Percentiles rank a stretch among this genome's conserved stretches.
Conservation (phyloP, 2,888 invertebrate genomes). For the Scelioninae gen. 1 region DNA sequence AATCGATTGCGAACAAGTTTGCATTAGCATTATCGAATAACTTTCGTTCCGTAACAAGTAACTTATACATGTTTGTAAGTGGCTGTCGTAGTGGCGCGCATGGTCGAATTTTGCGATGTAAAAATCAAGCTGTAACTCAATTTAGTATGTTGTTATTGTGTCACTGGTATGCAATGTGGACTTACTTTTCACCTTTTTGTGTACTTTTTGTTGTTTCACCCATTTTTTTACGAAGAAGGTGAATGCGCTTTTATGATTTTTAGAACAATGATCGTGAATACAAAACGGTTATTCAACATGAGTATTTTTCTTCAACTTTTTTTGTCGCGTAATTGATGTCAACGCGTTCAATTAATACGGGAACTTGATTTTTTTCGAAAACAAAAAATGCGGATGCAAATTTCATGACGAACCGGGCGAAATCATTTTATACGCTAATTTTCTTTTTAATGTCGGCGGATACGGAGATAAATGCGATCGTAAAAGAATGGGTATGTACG, state of each 20-base stretch:
- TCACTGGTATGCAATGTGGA: too few relatives aligned
- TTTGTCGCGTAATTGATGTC: constrained; percentile 53
- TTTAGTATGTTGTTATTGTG: too few relatives aligned
- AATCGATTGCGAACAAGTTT: constrained; percentile 62
- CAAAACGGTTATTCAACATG: constrained; percentile 51
- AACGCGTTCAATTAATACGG: constrained; percentile 57
- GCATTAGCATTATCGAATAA: constrained; percentile 52
- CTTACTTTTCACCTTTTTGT: neutral
- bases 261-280: constrained; percentile 60
- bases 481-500: constrained; percentile 55
- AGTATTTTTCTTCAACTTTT: constrained; percentile 52
- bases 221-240: constrained; percentile 31
- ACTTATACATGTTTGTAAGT: constrained; percentile 35
- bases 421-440: constrained; percentile 58
- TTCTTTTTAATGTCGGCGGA: constrained; percentile 51
- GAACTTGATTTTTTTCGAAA: constrained; percentile 40
- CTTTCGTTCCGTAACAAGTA: constrained; percentile 34
- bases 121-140: too few relatives aligned
- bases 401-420: constrained; percentile 7
- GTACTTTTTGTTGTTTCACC: constrained; percentile 11
- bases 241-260: constrained; percentile 62
- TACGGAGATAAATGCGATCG: constrained; percentile 57
- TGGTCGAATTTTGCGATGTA: constrained; percentile 8
- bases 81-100: neutral
- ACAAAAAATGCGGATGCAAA: constrained; percentile 39